Percentiles rank a stretch among this genome's conserved stretches.
These are phyloP conservation scores for Dinothrombium tinctorium DNA, from an alignment of 1,140 invertebrate genomes.

Conservation along the genomic window DNA sequence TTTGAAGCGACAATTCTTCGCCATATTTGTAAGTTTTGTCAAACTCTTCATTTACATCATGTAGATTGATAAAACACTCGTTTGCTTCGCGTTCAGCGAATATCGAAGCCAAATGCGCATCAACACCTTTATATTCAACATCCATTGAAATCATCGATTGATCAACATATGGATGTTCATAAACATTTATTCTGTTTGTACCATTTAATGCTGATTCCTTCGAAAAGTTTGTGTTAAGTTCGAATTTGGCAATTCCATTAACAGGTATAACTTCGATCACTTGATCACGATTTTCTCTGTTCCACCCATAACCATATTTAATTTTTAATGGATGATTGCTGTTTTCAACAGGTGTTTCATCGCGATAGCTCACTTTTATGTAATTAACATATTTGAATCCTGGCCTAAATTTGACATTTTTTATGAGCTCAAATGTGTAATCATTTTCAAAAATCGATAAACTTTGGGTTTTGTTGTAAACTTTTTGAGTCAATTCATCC, in stretches of 20 bases:
- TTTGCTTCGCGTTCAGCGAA: too few species aligned
- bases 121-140: too few species aligned
- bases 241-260: conserved; percentile 41
- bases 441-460: conserved; percentile 50
- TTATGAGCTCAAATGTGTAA: conserved; percentile 54
- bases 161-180: too few species aligned
- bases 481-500: conserved; percentile 47
- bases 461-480: conserved; percentile 47
- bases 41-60: too few species aligned
- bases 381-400: conserved; percentile 54
- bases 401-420: conserved; percentile 37
- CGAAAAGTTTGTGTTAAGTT: too few species aligned
- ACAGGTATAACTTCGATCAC: conserved; percentile 32
- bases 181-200: too few species aligned
- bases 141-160: too few species aligned
- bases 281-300: conserved; percentile 32
- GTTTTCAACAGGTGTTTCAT: conserved; percentile 40
- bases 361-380: conserved; percentile 44
- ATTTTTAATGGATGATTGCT: conserved; percentile 33
- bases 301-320: conserved; percentile 37
- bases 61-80: too few species aligned
- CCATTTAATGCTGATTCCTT: too few species aligned
- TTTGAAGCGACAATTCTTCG: too few species aligned
- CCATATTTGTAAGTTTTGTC: too few species aligned
- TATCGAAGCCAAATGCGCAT: too few species aligned